A percentile compares a stretch with the other conserved stretches of the same genome.
These are phyloP conservation scores for Cerastis leucographa DNA, from an alignment of 2,888 invertebrate genomes.

Conservation along the genomic window DNA sequence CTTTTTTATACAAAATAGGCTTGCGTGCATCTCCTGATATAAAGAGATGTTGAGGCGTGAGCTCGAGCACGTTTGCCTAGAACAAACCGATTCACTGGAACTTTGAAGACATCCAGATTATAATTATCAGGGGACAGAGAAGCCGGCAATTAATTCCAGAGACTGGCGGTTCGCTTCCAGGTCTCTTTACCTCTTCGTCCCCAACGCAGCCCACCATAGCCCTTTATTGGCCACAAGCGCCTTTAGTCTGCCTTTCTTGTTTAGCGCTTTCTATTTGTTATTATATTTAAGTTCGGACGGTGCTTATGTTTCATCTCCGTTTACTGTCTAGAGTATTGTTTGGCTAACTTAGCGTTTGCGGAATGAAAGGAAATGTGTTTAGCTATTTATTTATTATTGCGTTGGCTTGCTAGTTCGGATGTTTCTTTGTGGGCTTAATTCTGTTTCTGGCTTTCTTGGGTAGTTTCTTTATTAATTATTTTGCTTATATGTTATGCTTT, in stretches of 20 bases:
- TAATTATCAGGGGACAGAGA: neutral
- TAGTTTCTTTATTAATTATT: conserved; percentile 2
- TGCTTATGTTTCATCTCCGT: conserved; percentile 56
- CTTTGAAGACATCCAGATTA: neutral
- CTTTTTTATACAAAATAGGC: neutral
- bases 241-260: conserved; percentile 70
- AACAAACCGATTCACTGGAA: neutral
- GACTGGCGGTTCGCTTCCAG: conserved; percentile 35
- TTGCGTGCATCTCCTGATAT: neutral
- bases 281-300: conserved; percentile 70
- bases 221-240: conserved; percentile 76
- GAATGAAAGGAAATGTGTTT: conserved; percentile 22
- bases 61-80: neutral
- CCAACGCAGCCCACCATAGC: conserved; percentile 64
- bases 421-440: conserved; percentile 9
- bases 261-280: conserved; percentile 67
- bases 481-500: neutral
- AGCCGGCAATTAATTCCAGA: neutral
- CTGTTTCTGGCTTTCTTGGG: neutral
- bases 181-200: neutral
- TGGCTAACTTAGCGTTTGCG: conserved; percentile 36
- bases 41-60: neutral
- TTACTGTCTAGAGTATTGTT: conserved; percentile 59
- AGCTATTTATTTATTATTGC: conserved; percentile 26
- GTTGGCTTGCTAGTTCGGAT: neutral